Conservation (phyloP, 2,113 vertebrate species). For the Oreochromis niloticus region DNA sequence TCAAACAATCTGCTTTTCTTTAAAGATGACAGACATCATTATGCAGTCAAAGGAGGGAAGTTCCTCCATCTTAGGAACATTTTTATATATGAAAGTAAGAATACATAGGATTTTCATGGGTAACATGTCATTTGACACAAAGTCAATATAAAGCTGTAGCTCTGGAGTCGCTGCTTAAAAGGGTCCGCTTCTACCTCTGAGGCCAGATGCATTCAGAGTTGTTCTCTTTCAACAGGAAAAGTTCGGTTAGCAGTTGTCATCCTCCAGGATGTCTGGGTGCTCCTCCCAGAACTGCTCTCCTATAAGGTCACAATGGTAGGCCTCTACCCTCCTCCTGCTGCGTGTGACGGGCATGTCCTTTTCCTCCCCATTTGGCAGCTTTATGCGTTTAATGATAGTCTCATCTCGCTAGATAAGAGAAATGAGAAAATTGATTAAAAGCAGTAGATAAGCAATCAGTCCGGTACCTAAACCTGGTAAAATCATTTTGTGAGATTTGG, state of each 20-base stretch:
- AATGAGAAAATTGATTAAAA: not conserved
- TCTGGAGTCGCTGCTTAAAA: not conserved
- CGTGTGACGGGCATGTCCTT: constrained; percentile 77
- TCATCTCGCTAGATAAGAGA: constrained; percentile 75
- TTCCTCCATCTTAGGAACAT: not conserved
- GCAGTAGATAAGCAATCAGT: not conserved
- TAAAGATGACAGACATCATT: not conserved
- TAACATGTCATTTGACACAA: not conserved
- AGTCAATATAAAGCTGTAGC: not conserved
- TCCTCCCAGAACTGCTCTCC: constrained; percentile 93
- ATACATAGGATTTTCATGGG: not conserved
- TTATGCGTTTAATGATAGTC: constrained; percentile 75
- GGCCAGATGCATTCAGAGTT: not conserved
- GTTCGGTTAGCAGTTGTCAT: constrained; percentile 67
- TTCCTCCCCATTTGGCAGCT: constrained; percentile 73
- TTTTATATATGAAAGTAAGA: not conserved
- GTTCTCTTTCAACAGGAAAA: not conserved
- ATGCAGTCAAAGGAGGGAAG: not conserved
- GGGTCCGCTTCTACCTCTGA: not conserved
- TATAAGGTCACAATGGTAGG: constrained; percentile 85
- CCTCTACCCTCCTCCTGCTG: constrained; percentile 70
- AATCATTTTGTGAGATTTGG: not conserved
- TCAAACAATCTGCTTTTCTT: not conserved
- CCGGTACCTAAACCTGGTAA: not conserved
- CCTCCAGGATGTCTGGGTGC: constrained; percentile 81